Evolutionary conservation across 2,797 vertebrate genomes (phyloP).

Genomic region (Phrynocephalus guinanensis): DNA sequence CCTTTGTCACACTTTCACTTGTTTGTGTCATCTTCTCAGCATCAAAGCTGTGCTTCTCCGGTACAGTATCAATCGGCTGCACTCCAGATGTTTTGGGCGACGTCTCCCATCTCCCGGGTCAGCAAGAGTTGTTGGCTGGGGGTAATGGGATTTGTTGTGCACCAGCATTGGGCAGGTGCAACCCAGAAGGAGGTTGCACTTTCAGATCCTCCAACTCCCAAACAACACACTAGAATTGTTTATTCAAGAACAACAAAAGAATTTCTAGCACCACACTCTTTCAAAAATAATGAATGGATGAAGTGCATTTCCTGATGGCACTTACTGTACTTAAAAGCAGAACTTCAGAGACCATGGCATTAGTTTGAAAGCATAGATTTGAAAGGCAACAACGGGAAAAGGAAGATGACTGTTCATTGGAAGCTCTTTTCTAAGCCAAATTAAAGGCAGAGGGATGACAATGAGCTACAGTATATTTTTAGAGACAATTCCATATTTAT

Average conservation of each 20-base stretch:
- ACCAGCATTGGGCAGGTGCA: not conserved
- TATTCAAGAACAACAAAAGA: not conserved
- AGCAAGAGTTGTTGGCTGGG: not conserved
- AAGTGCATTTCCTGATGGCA: not conserved
- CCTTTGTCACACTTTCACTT: constrained; percentile 26
- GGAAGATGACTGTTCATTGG: constrained; percentile 2
- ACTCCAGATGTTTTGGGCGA: not conserved
- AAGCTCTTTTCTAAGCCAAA: constrained; percentile 17
- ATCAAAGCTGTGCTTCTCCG: not conserved
- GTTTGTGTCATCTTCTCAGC: constrained; percentile 15
- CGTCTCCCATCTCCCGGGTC: not conserved
- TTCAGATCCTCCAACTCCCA: not conserved
- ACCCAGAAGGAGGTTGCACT: not conserved
- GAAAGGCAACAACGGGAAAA: not conserved
- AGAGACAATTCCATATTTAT: constrained; percentile 10
- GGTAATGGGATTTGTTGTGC: not conserved
- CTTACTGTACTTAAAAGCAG: not conserved
- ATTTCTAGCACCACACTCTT: not conserved
- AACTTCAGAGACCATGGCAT: rapidly evolving
- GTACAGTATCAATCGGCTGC: not conserved
- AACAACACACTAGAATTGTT: not conserved
- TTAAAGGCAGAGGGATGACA: not conserved
- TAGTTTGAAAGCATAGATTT: not conserved
- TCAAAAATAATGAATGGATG: not conserved
- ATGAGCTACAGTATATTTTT: not conserved